These are phyloP conservation scores for Hydrolagus affinis DNA, from an alignment of 2,113 vertebrate genomes.

Conservation along the genomic window DNA sequence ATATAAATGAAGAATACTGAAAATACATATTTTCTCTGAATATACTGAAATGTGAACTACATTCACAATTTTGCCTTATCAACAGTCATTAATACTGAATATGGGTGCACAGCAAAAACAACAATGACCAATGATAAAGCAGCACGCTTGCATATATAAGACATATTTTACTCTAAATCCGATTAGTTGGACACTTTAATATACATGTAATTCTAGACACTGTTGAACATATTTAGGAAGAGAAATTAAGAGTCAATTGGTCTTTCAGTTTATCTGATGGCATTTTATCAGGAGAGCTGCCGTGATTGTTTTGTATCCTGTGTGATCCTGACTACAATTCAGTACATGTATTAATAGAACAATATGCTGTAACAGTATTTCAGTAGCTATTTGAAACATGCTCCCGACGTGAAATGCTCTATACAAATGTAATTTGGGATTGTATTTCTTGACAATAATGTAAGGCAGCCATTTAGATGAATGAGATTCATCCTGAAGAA, in stretches of 20 bases:
- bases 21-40: not conserved
- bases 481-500: too few relatives aligned
- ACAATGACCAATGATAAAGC: not conserved
- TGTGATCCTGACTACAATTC: constrained; percentile 20
- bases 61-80: not conserved
- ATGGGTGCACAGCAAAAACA: not conserved
- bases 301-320: constrained; percentile 21
- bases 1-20: not conserved
- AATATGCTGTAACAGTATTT: constrained; percentile 3
- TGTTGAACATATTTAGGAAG: not conserved
- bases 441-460: too few relatives aligned
- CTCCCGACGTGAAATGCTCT: too few relatives aligned
- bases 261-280: not conserved
- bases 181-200: too few relatives aligned
- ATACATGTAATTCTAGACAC: not conserved
- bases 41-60: not conserved
- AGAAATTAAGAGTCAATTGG: not conserved
- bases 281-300: not conserved
- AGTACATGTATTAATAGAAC: constrained; percentile 18
- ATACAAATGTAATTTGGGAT: too few relatives aligned
- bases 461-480: too few relatives aligned
- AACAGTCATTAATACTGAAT: not conserved
- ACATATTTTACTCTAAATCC: not conserved
- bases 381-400: not conserved
- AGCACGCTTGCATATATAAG: not conserved